A percentile compares a stretch with the other conserved stretches of the same genome.
Conservation (phyloP, 2,113 vertebrate species). For the Neogale vison region DNA sequence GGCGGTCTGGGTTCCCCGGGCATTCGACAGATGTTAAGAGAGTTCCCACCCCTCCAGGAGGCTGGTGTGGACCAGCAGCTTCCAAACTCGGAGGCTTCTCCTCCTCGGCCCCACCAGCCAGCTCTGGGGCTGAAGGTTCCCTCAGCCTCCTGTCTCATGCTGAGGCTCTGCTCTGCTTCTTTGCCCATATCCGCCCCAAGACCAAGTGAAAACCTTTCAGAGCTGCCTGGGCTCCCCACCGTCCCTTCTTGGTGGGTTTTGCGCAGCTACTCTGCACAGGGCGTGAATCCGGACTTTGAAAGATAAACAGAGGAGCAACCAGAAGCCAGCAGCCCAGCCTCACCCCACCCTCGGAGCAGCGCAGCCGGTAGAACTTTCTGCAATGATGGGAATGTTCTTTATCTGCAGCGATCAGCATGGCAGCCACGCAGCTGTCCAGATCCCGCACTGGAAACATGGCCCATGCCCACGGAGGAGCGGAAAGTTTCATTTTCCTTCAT, state of each 20-base stretch:
- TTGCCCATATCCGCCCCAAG: accelerated
- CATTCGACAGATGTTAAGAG: accelerated
- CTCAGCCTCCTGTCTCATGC: neutral
- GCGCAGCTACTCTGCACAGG: accelerated
- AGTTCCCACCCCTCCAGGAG: neutral
- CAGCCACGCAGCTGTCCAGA: accelerated
- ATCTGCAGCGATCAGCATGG: accelerated
- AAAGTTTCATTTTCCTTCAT: neutral
- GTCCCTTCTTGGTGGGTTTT: accelerated
- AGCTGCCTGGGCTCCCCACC: no score
- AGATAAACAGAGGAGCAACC: neutral
- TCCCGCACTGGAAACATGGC: neutral
- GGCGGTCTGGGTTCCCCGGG: neutral
- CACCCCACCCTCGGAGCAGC: neutral
- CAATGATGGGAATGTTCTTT: accelerated
- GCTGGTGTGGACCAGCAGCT: accelerated
- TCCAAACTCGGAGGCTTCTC: neutral
- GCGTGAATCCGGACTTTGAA: neutral
- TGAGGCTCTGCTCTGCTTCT: neutral
- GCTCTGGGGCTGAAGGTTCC: neutral
- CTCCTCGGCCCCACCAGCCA: neutral
- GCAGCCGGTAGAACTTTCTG: accelerated
- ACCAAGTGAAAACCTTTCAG: neutral
- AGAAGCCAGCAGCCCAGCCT: neutral
- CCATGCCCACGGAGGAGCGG: accelerated